Base-by-base conservation (phyloP, 2,888 invertebrate species). In the Nipponacmea schrenckii region DNA sequence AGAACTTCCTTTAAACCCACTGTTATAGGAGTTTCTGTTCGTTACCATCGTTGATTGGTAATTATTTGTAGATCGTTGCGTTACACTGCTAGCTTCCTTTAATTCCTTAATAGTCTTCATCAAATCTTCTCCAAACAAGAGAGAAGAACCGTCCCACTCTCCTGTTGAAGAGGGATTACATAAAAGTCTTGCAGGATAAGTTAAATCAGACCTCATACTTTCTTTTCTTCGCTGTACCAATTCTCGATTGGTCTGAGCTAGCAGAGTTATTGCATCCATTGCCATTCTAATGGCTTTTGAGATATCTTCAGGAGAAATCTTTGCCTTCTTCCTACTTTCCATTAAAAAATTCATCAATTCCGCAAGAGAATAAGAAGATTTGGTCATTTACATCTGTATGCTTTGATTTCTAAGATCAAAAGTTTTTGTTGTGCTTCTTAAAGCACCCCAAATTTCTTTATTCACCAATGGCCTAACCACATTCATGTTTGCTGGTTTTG, bases 1-100 rank as follows among this genome's bases (percentile, higher is more conserved):
- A 50, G 50, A n/a, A 50, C 50, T 50, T 50, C 50, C 20, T 50
- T 50, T 50, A 50, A n/a, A 50, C n/a, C n/a, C n/a, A 50, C 20
- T 50, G 14, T 50, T 50, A 15, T 50, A 50, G 17, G 5, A 8
- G 15, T 50, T 50, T 50, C 20, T 50, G 20, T 14, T 50, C 0
- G 31, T n/a, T n/a, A n/a, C n/a, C n/a, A n/a, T n/a, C n/a, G n/a
- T n/a, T n/a, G n/a, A n/a, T n/a, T n/a, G n/a, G n/a, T n/a, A 5
- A 31, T 2, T 31, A 31, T 15, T 12, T 10, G 50, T 50, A n/a
- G 50, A 50, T n/a, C 5, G 50, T n/a, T 50, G 50, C 5, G 50
- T n/a, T 12, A 50, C 50, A 50, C 50, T 46, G 15, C n/a, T 10
- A 0, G 50, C 50, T 50, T 50, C 50, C 15, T 50, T 50, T n/a